Percentiles rank a stretch among this genome's conserved stretches.
Conservation (phyloP, 2,797 vertebrate genomes). For the Enteromius anoplus region DNA sequence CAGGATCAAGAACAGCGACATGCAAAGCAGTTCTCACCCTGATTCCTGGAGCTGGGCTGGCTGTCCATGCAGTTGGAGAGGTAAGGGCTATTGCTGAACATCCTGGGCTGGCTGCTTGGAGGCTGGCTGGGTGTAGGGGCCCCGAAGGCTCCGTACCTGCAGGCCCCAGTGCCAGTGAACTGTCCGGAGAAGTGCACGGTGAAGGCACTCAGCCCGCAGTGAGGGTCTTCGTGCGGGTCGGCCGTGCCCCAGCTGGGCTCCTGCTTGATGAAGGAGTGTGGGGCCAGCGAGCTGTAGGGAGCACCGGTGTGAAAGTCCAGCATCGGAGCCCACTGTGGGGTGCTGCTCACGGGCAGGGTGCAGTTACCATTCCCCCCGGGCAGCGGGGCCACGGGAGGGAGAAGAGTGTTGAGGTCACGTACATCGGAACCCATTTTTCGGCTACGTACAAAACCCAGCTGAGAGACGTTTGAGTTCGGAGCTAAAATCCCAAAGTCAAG, state of each 20-base stretch:
- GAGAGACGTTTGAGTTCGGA: slow-evolving; percentile 17
- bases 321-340: slow-evolving; percentile 91
- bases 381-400: slow-evolving; percentile 84
- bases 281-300: slow-evolving; percentile 85
- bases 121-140: slow-evolving; percentile 82
- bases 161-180: slow-evolving; percentile 94
- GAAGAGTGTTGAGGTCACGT: slow-evolving; percentile 90
- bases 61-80: slow-evolving; percentile 94
- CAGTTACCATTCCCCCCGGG: slow-evolving; percentile 78
- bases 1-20: not conserved
- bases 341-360: slow-evolving; percentile 86
- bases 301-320: slow-evolving; percentile 88
- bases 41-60: slow-evolving; percentile 86
- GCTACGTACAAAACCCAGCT: slow-evolving; percentile 5
- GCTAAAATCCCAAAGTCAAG: slow-evolving; percentile 48
- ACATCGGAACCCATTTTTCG: slow-evolving; percentile 88
- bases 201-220: slow-evolving; percentile 93
- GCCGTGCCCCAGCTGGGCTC: slow-evolving; percentile 91
- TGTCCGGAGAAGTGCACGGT: slow-evolving; percentile 98
- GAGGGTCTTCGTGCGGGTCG: slow-evolving; percentile 85
- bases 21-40: slow-evolving; percentile 78
- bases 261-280: slow-evolving; percentile 96
- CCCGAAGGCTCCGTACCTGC: slow-evolving; percentile 91
- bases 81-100: slow-evolving; percentile 92
- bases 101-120: slow-evolving; percentile 84